Evolutionary conservation across 1,140 invertebrate genomes (phyloP).

Genomic region (Cotesia vestalis): DNA sequence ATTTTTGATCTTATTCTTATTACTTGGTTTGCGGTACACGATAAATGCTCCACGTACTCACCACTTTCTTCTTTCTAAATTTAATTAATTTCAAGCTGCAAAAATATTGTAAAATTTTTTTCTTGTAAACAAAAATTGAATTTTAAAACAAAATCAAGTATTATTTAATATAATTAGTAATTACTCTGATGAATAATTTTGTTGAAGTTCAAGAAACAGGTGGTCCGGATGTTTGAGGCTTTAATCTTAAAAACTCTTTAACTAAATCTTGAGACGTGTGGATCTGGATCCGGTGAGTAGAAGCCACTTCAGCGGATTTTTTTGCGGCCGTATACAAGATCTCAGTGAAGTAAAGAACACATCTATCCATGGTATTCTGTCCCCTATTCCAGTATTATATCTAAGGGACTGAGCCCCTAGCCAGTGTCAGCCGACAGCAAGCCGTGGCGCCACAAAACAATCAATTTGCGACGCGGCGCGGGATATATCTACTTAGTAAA

Average conservation of each 20-base stretch:
- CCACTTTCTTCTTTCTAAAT: too few species aligned
- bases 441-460: conserved; percentile 39
- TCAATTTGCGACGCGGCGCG: conserved; percentile 35
- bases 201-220: conserved; percentile 13
- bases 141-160: too few species aligned
- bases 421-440: conserved; percentile 13
- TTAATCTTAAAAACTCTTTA: conserved; percentile 12
- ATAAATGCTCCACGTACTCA: too few species aligned
- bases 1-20: background rate
- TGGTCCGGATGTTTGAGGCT: conserved; percentile 34
- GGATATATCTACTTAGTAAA: conserved; percentile 39
- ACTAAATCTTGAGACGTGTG: background rate
- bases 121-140: too few species aligned
- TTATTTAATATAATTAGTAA: background rate
- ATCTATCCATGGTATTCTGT: background rate
- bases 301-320: conserved; percentile 51
- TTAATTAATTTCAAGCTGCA: too few species aligned
- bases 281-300: conserved; percentile 31
- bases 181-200: conserved; percentile 7
- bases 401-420: background rate
- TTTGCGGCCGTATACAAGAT: background rate
- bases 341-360: too few species aligned
- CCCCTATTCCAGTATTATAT: background rate
- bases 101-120: too few species aligned
- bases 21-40: too few species aligned